Conservation (phyloP, 2,113 vertebrate species). For the Naja naja region DNA sequence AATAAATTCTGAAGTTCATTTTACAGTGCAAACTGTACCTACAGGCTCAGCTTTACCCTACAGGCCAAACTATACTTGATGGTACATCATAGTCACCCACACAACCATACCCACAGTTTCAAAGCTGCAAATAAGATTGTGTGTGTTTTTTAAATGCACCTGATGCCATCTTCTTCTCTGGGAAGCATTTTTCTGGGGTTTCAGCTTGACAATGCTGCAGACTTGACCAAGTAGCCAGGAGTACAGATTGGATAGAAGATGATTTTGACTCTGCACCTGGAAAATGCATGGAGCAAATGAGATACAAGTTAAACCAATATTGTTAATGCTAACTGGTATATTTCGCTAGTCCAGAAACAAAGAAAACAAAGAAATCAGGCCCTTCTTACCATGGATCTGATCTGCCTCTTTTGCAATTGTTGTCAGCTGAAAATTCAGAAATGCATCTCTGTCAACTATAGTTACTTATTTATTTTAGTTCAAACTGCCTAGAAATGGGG, state of each 20-base stretch:
- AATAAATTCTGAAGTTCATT: background rate
- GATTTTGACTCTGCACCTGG: constrained; percentile 68
- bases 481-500: constrained; percentile 38
- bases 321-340: background rate
- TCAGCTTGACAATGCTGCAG: constrained; percentile 33
- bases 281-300: rapidly evolving
- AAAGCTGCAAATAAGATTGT: rapidly evolving
- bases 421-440: rapidly evolving
- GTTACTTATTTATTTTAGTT: constrained; percentile 37
- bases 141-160: constrained; percentile 42
- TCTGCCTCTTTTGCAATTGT: background rate
- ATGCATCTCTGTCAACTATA: background rate
- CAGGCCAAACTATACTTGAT: background rate
- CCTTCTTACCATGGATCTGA: background rate
- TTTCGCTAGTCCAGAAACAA: background rate
- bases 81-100: background rate
- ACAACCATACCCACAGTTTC: background rate
- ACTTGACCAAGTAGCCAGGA: constrained; percentile 40
- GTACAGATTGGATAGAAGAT: constrained; percentile 6
- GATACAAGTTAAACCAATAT: rapidly evolving
- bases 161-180: constrained; percentile 56
- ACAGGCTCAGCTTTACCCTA: background rate
- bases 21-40: background rate
- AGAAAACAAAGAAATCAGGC: background rate
- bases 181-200: constrained; percentile 61